A percentile compares a stretch with the other conserved stretches of the same genome.
phyloP scores from a whole-genome alignment of 2,113 vertebrate species.

The Zeus faber region DNA sequence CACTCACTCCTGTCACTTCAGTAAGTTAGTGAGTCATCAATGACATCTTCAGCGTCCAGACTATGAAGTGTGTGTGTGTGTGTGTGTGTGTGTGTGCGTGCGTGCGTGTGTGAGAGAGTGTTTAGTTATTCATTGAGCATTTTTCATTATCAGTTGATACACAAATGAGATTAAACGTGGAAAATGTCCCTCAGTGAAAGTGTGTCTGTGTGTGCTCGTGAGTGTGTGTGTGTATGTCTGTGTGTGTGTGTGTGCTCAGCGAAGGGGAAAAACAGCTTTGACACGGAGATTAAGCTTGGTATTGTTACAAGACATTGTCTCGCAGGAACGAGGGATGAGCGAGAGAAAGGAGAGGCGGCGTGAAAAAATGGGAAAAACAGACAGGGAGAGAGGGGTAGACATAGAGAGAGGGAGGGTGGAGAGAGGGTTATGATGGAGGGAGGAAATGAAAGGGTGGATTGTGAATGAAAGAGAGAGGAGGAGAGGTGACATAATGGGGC shows the following conservation, averaged over 20 bases:
- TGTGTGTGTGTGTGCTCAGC: constrained; percentile 76
- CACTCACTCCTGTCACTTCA: no score
- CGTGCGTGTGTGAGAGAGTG: background rate
- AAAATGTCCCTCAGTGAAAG: no score
- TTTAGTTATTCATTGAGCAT: no score
- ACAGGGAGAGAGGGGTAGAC: constrained; percentile 38
- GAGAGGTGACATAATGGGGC: constrained; percentile 85
- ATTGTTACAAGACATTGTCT: constrained; percentile 99
- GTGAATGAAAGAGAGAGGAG: constrained; percentile 86
- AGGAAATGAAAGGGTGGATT: constrained; percentile 35
- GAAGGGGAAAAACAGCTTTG: constrained; percentile 98
- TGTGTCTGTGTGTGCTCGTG: constrained; percentile 31
- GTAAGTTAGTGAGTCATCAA: no score
- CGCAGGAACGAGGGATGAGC: constrained; percentile 82
- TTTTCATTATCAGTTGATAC: no score
- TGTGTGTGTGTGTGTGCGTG: constrained; percentile 1
- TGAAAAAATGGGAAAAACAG: constrained; percentile 32
- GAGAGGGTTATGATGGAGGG: constrained; percentile 68
- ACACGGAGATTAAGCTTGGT: constrained; percentile 97
- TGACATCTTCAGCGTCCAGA: no score
- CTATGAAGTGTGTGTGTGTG: background rate
- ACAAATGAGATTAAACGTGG: no score
- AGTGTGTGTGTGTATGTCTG: constrained; percentile 10
- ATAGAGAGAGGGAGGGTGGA: constrained; percentile 37
- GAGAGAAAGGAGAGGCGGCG: constrained; percentile 16